Percentiles rank a stretch among this genome's conserved stretches.
Evolutionary conservation across 2,113 vertebrate genomes (phyloP).

Genomic region (Podarcis raffonei): DNA sequence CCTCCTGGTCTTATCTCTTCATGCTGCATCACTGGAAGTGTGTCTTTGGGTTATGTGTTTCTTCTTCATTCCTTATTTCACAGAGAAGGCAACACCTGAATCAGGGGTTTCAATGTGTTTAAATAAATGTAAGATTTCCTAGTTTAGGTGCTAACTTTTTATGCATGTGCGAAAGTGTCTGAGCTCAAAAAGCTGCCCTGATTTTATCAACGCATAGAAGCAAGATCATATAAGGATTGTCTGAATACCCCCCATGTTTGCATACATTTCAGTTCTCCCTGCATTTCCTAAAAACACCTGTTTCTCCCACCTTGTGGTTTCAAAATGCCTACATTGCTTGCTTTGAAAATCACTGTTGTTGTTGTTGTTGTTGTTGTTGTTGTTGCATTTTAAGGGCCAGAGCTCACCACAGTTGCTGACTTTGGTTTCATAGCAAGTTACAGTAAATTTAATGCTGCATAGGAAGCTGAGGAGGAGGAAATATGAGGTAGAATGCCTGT

Average conservation of each 20-base stretch:
- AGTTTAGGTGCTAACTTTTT: not conserved
- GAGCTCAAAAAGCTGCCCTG: not conserved
- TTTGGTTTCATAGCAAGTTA: not conserved
- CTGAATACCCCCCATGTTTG: not conserved
- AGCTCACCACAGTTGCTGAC: not conserved
- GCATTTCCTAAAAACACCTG: not conserved
- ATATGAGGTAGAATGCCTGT: not conserved
- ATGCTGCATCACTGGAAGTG: not conserved
- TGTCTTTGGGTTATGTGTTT: not conserved
- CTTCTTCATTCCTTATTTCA: not conserved
- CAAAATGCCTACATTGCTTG: not conserved
- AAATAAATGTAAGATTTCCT: not conserved
- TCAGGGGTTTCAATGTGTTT: not conserved
- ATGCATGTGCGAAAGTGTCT: not conserved
- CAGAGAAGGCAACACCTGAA: not conserved
- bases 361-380: not conserved
- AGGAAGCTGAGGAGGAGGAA: not conserved
- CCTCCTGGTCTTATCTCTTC: not conserved
- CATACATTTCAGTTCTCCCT: not conserved
- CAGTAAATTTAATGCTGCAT: not conserved
- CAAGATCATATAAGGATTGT: not conserved
- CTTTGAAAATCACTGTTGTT: too few species aligned
- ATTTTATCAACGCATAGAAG: not conserved
- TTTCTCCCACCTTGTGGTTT: not conserved
- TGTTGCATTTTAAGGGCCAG: not conserved